Evolutionary conservation across 2,113 vertebrate genomes (phyloP).

Genomic region (Rhabdornis inornatus): DNA sequence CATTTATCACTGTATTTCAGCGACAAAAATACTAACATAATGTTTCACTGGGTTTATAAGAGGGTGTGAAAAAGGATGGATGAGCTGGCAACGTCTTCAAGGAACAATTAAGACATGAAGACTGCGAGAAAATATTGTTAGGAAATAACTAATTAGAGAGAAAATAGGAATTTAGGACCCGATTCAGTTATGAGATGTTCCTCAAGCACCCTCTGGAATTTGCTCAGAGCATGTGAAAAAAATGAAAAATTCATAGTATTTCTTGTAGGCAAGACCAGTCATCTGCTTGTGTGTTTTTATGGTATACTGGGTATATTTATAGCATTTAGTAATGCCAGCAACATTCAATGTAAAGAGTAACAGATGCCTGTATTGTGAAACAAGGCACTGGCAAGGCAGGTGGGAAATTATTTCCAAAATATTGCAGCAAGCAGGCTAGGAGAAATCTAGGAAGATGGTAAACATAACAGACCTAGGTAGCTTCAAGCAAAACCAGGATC

Average conservation of each 20-base stretch:
- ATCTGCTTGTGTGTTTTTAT: conserved; percentile 42
- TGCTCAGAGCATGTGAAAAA: conserved; percentile 20
- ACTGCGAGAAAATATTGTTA: neutral
- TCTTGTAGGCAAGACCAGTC: conserved; percentile 35
- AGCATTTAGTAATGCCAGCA: conserved; percentile 45
- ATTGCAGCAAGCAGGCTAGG: neutral
- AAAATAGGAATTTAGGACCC: conserved; percentile 1
- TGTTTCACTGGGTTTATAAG: neutral
- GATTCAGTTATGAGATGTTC: neutral
- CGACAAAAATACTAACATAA: neutral
- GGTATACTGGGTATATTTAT: conserved; percentile 26
- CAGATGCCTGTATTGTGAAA: conserved; percentile 1
- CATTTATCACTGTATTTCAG: conserved; percentile 12
- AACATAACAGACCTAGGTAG: neutral
- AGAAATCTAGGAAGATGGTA: neutral
- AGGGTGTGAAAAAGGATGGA: neutral
- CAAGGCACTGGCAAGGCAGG: conserved; percentile 35
- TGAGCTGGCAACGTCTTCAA: neutral
- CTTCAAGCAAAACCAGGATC: neutral
- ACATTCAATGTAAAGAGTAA: conserved; percentile 12
- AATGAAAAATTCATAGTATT: conserved; percentile 50
- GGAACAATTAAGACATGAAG: conserved; percentile 1
- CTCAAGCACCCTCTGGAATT: conserved; percentile 23
- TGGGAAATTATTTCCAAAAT: conserved; percentile 16
- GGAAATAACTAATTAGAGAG: neutral